A percentile compares a stretch with the other conserved stretches of the same genome.
phyloP scores from a whole-genome alignment of 2,888 invertebrate species.

The Pyrrhia umbra region DNA sequence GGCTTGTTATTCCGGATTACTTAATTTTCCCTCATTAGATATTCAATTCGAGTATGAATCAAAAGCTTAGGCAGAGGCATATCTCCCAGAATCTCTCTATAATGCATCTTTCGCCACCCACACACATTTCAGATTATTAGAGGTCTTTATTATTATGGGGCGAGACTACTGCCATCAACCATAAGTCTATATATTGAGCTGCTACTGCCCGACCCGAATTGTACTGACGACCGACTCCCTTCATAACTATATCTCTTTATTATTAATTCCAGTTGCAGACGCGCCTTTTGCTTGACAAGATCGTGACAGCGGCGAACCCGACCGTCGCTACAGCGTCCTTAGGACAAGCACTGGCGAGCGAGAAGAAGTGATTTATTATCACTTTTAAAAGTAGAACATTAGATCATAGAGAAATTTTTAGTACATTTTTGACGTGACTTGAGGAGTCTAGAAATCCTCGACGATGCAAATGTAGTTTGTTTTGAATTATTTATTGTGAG shows the following conservation, averaged over 20 bases:
- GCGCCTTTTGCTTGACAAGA: constrained; percentile 80
- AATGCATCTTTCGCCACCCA: no score
- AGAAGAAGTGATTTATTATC: constrained; percentile 79
- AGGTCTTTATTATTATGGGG: no score
- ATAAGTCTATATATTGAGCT: no score
- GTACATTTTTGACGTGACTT: constrained; percentile 40
- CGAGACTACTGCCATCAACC: no score
- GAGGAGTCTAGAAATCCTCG: constrained; percentile 29
- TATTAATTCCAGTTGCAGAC: constrained; percentile 77
- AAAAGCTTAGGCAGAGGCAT: no score
- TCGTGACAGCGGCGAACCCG: constrained; percentile 81
- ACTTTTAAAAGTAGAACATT: constrained; percentile 32
- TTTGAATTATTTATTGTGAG: constrained; percentile 12
- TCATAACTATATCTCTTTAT: neutral
- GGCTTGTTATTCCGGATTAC: no score
- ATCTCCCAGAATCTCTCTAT: no score
- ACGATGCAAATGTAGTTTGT: constrained; percentile 11
- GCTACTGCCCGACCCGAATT: no score
- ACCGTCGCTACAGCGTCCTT: constrained; percentile 84
- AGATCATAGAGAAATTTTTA: constrained; percentile 21
- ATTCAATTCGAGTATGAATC: no score
- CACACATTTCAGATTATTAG: no score
- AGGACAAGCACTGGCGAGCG: constrained; percentile 83
- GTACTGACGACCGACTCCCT: no score
- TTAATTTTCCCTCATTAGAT: no score